Base-by-base conservation (phyloP, 2,113 vertebrate species). In the Oostethus manadensis region DNA sequence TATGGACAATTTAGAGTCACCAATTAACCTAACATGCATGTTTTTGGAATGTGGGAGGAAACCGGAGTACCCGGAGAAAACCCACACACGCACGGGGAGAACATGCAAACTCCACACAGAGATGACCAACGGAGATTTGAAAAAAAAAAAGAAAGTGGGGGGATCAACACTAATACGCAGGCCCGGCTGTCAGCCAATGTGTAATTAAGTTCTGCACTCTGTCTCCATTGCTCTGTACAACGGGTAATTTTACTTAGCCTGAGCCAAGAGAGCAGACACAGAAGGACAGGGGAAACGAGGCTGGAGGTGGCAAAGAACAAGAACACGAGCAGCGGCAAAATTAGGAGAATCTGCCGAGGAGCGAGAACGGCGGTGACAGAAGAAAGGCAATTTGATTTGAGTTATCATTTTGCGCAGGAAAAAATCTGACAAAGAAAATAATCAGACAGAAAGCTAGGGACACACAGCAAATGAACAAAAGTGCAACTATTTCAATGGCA, bases 131-230 rank as follows among this genome's bases (percentile, higher is more conserved):
- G n/a, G 23, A 66, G 44, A 18, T 10, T 22, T n/a, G 17, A 33
- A 20, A 29, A 21, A 15, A 49, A 29, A 20, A n/a, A 51, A 14
- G 56, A n/a, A 29, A 51, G 51, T 38, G 68, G 48, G 58, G 43
- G 62, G 59, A 64, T 56, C 65, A 70, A 77, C 59, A 61, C 63
- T 59, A 76, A 73, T 66, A 77, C 51, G 22, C 60, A 80, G 76
- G 57, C 71, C 62, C 77, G 18, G 70, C 79, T 87, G 82, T 85
- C 84, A 85, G 70, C 72, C 56, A 58, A 66, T 75, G 74, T 84
- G 81, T 85, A 87, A 87, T 87, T 85, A 87, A 85, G 85, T 83
- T 78, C 76, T 81, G 79, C 79, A 79, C 79, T 73, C 64, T 87
- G 81, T 84, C 83, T 78, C 74, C 69, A 66, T 74, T 49, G 58